Conservation (phyloP, 1,140 invertebrate genomes). For the Micrasema longulum region DNA sequence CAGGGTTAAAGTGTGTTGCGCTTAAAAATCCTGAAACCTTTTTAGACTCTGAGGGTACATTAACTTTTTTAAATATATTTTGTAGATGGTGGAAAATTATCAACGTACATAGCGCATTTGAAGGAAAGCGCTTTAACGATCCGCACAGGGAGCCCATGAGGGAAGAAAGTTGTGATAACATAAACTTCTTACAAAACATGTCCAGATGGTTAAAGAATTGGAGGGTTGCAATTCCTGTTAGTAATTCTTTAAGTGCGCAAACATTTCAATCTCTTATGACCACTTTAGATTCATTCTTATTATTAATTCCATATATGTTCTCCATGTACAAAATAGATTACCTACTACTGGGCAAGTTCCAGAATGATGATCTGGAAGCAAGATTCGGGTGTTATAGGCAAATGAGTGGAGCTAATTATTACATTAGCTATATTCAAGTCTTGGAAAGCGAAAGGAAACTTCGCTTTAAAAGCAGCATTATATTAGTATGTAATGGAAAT, state of each 20-base stretch:
- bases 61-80: no score
- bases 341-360: conserved; percentile 3
- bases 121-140: conserved; percentile 13
- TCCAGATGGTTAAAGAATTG: conserved; percentile 2
- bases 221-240: background rate
- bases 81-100: no score
- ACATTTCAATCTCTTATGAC: background rate
- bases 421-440: background rate
- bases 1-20: conserved; percentile 2
- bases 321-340: background rate
- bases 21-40: conserved; percentile 1
- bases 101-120: conserved; percentile 4
- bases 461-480: conserved; percentile 2
- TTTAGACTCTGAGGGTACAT: no score
- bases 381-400: background rate
- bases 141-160: conserved; percentile 5
- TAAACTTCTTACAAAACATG: background rate
- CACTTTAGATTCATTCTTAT: conserved; percentile 6
- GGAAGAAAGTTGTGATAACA: background rate
- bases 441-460: conserved; percentile 7
- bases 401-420: conserved; percentile 14
- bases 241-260: background rate
- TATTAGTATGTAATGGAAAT: conserved; percentile 4
- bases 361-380: background rate
- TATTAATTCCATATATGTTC: conserved; percentile 9